Evolutionary conservation across 2,797 vertebrate genomes (phyloP).

Genomic region (Fratercula arctica): DNA sequence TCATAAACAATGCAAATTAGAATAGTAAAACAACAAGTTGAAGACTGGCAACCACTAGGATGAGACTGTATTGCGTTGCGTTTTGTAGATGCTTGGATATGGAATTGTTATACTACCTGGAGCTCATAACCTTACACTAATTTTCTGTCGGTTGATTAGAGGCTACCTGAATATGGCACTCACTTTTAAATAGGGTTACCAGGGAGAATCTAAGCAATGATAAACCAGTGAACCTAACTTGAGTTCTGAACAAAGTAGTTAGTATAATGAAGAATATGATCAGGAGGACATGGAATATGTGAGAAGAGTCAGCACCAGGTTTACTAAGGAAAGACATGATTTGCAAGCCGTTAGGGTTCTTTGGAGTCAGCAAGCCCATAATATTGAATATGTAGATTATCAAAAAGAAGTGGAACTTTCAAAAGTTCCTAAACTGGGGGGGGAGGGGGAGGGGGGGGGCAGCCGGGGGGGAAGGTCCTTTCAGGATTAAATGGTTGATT

Average conservation of each 20-base stretch:
- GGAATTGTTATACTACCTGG: background rate
- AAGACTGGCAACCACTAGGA: background rate
- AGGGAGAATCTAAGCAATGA: background rate
- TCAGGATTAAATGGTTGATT: background rate
- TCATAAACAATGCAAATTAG: background rate
- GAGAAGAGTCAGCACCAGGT: background rate
- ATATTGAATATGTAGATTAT: background rate
- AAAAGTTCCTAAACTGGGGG: background rate
- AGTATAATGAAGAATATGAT: background rate
- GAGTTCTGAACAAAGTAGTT: background rate
- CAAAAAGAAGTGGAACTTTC: background rate
- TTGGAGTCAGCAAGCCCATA: background rate
- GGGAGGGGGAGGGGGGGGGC: too few relatives aligned
- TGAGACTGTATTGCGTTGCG: background rate
- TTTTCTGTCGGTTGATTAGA: background rate
- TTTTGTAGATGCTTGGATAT: background rate
- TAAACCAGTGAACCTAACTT: background rate
- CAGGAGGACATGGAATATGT: background rate
- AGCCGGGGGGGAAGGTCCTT: background rate
- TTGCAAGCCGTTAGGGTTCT: background rate
- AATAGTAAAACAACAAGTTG: background rate
- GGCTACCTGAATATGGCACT: background rate
- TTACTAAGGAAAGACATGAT: background rate
- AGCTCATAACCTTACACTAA: background rate
- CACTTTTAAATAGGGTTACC: background rate